Percentiles rank a stretch among this genome's conserved stretches.
These are phyloP conservation scores for Aurelia aurita DNA, from an alignment of 30 jellyfish, hydroid and myxozoan genomes.

Conservation along the genomic window DNA sequence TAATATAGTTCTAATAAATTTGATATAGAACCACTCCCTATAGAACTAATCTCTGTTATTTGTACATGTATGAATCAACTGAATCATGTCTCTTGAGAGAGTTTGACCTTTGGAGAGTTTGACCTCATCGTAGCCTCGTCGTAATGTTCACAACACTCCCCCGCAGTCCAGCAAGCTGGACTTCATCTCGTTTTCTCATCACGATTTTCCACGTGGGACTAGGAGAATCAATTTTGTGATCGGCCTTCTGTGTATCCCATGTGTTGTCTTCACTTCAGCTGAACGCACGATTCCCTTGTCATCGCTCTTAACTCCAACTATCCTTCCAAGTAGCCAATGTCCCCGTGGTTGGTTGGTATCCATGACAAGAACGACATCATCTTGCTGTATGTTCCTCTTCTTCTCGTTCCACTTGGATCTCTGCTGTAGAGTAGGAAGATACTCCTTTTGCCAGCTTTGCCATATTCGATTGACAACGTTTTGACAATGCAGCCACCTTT, in stretches of 20 bases:
- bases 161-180: constrained; percentile 64
- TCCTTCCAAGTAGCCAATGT: constrained; percentile 40
- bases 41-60: too few relatives aligned
- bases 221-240: constrained; percentile 34
- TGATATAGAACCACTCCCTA: too few relatives aligned
- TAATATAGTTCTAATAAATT: too few relatives aligned
- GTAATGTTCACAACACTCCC: too few relatives aligned
- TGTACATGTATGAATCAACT: too few relatives aligned
- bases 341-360: constrained; percentile 42
- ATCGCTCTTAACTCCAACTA: constrained; percentile 24
- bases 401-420: constrained; percentile 33
- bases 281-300: constrained; percentile 47
- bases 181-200: constrained; percentile 41
- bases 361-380: constrained; percentile 22
- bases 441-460: not conserved
- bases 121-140: too few relatives aligned
- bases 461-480: not conserved
- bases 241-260: constrained; percentile 19
- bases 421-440: constrained; percentile 33
- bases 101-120: too few relatives aligned
- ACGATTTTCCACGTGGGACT: constrained; percentile 22
- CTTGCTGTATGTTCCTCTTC: constrained; percentile 36
- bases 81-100: too few relatives aligned
- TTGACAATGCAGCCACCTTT: too few relatives aligned
- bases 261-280: constrained; percentile 11